Evolutionary conservation across 1,140 invertebrate genomes (phyloP), one percentile per base, ranked within the genome.

Genomic region (Diabrotica virgifera): DNA sequence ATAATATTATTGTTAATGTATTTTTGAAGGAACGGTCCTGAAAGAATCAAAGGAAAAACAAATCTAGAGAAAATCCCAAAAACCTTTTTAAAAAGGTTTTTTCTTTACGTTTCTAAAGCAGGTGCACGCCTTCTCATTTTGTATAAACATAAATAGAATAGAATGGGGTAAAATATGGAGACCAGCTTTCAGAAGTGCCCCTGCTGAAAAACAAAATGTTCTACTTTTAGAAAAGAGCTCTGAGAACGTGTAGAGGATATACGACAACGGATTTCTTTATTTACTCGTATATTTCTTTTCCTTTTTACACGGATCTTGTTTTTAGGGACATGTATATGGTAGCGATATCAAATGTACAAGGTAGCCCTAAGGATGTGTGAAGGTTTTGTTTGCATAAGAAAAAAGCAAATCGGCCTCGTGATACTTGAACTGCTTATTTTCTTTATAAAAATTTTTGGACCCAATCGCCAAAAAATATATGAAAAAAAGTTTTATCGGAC

Each of bases 91-190:
- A 46, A 46, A 46, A n/a, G n/a, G n/a, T 46, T 24, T 24, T 24
- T 46, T 46, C 40, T 46, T n/a, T 46, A n/a, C 40, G 40, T 46
- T 46, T 46, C 40, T 46, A 10, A 46, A 46, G 40, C 40, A 46
- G 40, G 40, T 46, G 40, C 40, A 46, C 40, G 40, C 40, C 40
- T 46, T 46, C 40, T 46, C 40, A 46, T 46, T 46, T 46, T 46
- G 40, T 46, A 46, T 46, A 46, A 46, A 46, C 40, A 46, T 46
- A 46, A 46, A 46, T 46, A 46, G 40, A n/a, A 46, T 46, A n/a
- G 40, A n/a, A 46, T 46, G 40, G 40, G 40, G 40, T 46, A n/a
- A 46, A 46, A 46, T 46, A 46, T 46, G 40, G 40, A 46, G 40
- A 46, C 40, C 40, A n/a, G 40, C 40, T 46, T 46, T 46, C 40